Conservation (phyloP, 2,113 vertebrate genomes). For the Solea solea region DNA sequence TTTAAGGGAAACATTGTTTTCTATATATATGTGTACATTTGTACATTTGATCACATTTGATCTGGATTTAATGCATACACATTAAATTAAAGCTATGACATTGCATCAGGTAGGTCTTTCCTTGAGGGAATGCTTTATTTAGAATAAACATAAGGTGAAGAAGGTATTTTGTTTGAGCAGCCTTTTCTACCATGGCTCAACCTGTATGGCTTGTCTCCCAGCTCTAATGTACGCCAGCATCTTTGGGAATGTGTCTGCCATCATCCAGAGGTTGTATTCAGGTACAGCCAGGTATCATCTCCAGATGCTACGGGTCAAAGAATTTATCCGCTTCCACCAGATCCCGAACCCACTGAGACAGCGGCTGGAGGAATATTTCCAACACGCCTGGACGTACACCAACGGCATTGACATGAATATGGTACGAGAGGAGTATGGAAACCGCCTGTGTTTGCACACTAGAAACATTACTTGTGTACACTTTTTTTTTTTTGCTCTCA, state of each 20-base stretch:
- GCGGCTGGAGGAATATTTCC: conserved; percentile 97
- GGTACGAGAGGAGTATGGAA: conserved; percentile 82
- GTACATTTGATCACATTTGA: too few species aligned
- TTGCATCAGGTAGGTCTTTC: not conserved
- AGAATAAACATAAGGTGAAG: not conserved
- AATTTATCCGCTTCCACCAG: conserved; percentile 98
- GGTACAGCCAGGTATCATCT: conserved; percentile 97
- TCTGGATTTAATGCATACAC: not conserved
- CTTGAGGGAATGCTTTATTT: not conserved
- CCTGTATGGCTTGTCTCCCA: conserved; percentile 61
- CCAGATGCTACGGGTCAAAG: conserved; percentile 98
- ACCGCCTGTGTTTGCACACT: not conserved
- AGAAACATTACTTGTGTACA: not conserved
- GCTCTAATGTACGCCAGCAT: conserved; percentile 99
- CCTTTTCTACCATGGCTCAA: not conserved
- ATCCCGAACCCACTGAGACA: conserved; percentile 96
- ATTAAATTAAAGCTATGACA: not conserved
- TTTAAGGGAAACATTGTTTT: too few species aligned
- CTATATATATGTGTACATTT: not conserved
- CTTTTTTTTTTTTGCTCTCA: not conserved
- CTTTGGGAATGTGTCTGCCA: conserved; percentile 98
- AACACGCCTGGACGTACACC: conserved; percentile 98
- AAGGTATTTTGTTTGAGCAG: not conserved
- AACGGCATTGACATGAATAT: conserved; percentile 99
- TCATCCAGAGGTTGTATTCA: conserved; percentile 98